Evolutionary conservation across 1,140 invertebrate genomes (phyloP), one percentile per base, ranked within the genome.

Genomic region (Augochlora pura): DNA sequence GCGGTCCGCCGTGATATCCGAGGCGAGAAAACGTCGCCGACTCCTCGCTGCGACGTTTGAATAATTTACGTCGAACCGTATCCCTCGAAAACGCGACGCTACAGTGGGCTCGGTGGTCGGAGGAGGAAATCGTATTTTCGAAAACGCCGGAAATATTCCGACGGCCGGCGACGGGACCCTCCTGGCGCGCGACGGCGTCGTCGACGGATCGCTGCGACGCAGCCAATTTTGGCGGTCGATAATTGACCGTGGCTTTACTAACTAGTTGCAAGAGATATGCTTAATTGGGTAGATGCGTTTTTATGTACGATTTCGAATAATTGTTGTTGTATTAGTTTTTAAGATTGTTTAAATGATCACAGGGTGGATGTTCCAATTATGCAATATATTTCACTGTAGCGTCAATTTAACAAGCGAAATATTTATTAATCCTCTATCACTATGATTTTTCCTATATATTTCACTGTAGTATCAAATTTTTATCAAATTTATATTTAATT

Each of bases 121-220:
- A n/a, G n/a, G n/a, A 32, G 84, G 70, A 84, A 84, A 84, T 84
- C 72, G 72, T 57, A 63, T 85, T 85, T 84, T 71, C n/a, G 25
- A 39, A 78, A 86, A 84, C 39, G 68, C 46, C 63, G 71, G 71
- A 84, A 84, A 82, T 75, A 67, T 78, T 84, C 59, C 66, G 9
- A 18, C 38, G 57, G 14, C 32, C 4, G 12, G 63, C 66, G 63
- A 75, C 77, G 42, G 62, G 18, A 80, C 42, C 12, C 8, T 52
- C 46, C 46, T 65, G 68, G 46, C 38, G 25, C 21, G 25, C 21
- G 38, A 38, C 18, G 5, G 0, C 8, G n/a, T 1, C 1, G 38
- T 2, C 65, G n/a, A 59, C n/a, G 4, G 4, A 38, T 52, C 27
- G 27, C n/a, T 2, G 21, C 0, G 23, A 46, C 46, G 59, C 23